Evolutionary conservation across 2,113 vertebrate species (phyloP).

Genomic region (Osmerus eperlanus): DNA sequence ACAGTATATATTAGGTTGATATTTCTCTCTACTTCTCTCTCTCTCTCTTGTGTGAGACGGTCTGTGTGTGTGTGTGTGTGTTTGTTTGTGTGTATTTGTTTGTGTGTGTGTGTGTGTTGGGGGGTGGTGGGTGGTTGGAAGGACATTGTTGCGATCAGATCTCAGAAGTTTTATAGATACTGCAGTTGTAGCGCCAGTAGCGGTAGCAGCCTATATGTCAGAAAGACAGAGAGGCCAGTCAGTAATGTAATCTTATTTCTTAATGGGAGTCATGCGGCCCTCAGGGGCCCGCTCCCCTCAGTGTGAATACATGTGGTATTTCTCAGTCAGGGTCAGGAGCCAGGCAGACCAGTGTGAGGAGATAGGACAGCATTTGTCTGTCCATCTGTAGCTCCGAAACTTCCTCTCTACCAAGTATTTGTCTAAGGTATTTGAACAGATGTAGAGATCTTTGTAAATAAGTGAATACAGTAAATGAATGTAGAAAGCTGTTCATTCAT

Average conservation of each 20-base stretch:
- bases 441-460: too few species aligned
- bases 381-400: constrained; percentile 48
- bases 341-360: constrained; percentile 20
- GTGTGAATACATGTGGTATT: constrained; percentile 61
- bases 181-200: background rate
- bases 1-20: too few species aligned
- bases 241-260: constrained; percentile 55
- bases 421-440: constrained; percentile 4
- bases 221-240: background rate
- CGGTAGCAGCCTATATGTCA: background rate
- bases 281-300: constrained; percentile 26
- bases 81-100: background rate
- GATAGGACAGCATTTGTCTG: constrained; percentile 45
- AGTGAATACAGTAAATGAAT: background rate
- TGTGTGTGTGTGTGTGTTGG: constrained; percentile 11
- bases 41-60: background rate
- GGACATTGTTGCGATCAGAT: constrained; percentile 23
- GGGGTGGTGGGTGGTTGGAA: constrained; percentile 2
- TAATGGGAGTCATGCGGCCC: constrained; percentile 57
- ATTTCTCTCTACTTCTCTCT: too few species aligned
- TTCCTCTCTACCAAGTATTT: constrained; percentile 26
- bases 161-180: background rate
- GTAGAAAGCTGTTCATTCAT: too few species aligned
- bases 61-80: constrained; percentile 1
- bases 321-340: constrained; percentile 43